phyloP scores from a whole-genome alignment of 2,888 invertebrate genomes.

The Eristalis tenax region DNA sequence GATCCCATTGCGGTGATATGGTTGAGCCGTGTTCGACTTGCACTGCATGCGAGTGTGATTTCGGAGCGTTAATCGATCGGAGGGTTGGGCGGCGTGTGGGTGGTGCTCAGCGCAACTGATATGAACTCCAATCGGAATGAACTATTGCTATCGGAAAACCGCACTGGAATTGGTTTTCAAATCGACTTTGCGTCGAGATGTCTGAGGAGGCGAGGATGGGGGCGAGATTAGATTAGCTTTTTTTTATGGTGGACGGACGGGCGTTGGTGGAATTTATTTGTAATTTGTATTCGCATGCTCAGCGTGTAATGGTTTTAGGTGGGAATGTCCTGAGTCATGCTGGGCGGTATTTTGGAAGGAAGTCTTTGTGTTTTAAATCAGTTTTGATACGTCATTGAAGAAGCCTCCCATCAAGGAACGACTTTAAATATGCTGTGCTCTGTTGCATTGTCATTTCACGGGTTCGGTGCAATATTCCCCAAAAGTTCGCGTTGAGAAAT shows the following conservation, averaged over 20 bases:
- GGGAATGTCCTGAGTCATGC: neutral
- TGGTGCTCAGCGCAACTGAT: slow-evolving; percentile 27
- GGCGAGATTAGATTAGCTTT: slow-evolving; percentile 51
- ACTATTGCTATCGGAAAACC: slow-evolving; percentile 36
- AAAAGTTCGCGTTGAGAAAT: too few species aligned
- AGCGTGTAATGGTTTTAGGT: neutral
- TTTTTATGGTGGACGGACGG: neutral
- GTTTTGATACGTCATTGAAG: too few species aligned
- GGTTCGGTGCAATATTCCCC: too few species aligned
- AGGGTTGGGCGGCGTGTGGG: neutral
- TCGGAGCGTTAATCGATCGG: slow-evolving; percentile 46
- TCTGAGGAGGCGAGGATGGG: neutral
- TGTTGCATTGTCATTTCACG: too few species aligned
- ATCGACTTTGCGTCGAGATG: slow-evolving; percentile 1
- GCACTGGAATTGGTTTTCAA: slow-evolving; percentile 43
- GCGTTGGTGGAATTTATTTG: slow-evolving; percentile 14
- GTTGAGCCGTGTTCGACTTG: neutral
- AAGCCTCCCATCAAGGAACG: too few species aligned
- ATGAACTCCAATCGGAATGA: slow-evolving; percentile 1
- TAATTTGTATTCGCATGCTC: neutral
- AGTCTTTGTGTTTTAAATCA: neutral
- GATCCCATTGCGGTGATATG: slow-evolving; percentile 34
- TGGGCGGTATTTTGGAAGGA: neutral
- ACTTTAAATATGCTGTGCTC: too few species aligned
- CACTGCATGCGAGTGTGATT: neutral